phyloP scores from a whole-genome alignment of 2,113 vertebrate species.

The Lagenorhynchus albirostris region DNA sequence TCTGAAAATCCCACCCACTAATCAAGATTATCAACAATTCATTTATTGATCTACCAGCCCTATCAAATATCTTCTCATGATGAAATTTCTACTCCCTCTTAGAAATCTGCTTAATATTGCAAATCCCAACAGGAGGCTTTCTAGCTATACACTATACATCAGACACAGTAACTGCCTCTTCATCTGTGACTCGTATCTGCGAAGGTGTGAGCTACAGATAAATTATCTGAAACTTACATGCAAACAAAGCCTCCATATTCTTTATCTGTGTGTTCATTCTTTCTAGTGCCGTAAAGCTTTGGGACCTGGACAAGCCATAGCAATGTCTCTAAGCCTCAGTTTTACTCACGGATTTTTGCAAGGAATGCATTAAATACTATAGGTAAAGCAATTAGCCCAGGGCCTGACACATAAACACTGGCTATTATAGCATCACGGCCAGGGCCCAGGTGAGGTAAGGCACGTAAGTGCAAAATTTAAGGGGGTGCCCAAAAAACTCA shows the following conservation, averaged over 20 bases:
- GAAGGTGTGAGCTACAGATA: not conserved
- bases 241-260: not conserved
- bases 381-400: not conserved
- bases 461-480: not conserved
- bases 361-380: not conserved
- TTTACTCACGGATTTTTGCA: not conserved
- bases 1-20: slow-evolving; percentile 45
- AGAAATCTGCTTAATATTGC: not conserved
- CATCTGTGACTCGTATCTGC: slow-evolving; percentile 39
- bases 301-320: not conserved
- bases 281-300: not conserved
- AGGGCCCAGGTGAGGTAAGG: not conserved
- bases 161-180: not conserved
- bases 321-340: not conserved
- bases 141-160: slow-evolving; percentile 63
- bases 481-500: not conserved
- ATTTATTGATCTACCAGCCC: not conserved
- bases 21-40: slow-evolving; percentile 3
- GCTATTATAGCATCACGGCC: not conserved
- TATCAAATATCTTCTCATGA: not conserved
- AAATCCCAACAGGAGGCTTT: slow-evolving; percentile 51
- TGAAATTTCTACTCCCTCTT: not conserved
- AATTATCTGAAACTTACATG: not conserved
- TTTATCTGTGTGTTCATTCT: not conserved
- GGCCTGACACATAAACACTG: not conserved